phyloP scores from a whole-genome alignment of 1,140 invertebrate genomes.

The Trigoniulus corallinus region DNA sequence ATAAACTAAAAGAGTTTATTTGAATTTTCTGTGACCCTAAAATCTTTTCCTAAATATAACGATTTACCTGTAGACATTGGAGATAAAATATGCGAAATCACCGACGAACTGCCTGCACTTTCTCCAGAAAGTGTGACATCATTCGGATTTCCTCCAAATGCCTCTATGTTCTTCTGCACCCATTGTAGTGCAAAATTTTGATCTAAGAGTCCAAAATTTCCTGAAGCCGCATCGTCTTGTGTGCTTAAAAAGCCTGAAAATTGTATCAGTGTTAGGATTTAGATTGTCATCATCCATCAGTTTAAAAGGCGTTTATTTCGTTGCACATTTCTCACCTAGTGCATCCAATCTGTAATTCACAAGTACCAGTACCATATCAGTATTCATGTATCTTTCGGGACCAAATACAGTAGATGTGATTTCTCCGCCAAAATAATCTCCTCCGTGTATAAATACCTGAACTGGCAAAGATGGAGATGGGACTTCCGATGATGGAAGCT shows the following conservation, averaged over 20 bases:
- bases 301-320: neutral
- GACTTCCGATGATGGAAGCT: no score
- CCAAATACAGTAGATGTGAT: constrained; percentile 15
- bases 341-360: constrained; percentile 41
- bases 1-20: no score
- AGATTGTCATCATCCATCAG: neutral
- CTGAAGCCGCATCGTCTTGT: constrained; percentile 1
- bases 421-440: constrained; percentile 24
- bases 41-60: neutral
- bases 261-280: neutral
- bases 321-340: constrained; percentile 27
- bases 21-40: neutral
- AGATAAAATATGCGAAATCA: neutral
- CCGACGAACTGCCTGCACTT: neutral
- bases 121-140: constrained; percentile 2
- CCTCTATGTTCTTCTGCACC: constrained; percentile 19
- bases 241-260: constrained; percentile 3
- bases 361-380: constrained; percentile 35
- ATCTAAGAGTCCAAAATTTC: constrained; percentile 20
- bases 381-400: constrained; percentile 19
- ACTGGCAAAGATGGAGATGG: constrained; percentile 19
- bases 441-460: constrained; percentile 32
- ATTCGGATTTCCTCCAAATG: constrained; percentile 17
- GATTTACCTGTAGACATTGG: neutral
- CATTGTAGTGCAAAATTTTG: constrained; percentile 17